Percentiles rank a stretch among this genome's conserved stretches.
phyloP scores from a whole-genome alignment of 2,113 vertebrate species.

The Gopherus flavomarginatus region DNA sequence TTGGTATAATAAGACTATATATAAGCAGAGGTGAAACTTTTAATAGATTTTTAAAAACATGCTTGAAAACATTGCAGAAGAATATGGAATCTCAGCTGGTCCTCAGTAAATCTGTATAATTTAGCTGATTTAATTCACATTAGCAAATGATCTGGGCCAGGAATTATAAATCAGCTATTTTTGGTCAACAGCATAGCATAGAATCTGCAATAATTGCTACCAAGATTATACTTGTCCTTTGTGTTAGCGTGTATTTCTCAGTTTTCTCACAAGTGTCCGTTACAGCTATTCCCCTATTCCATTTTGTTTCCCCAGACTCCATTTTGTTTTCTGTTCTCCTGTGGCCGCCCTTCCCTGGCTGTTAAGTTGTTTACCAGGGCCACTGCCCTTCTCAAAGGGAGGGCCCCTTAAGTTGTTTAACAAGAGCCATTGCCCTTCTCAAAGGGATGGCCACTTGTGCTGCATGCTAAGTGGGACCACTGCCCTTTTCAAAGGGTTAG shows the following conservation, averaged over 20 bases:
- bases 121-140: neutral
- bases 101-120: neutral
- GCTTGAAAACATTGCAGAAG: neutral
- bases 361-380: too few species aligned
- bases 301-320: too few species aligned
- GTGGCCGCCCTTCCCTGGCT: too few species aligned
- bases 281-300: too few species aligned
- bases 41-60: neutral
- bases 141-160: neutral
- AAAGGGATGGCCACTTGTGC: too few species aligned
- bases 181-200: neutral
- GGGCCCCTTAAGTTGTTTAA: too few species aligned
- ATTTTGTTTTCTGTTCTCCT: too few species aligned
- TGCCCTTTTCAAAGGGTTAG: too few species aligned
- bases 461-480: too few species aligned
- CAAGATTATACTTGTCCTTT: rapidly evolving
- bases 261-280: too few species aligned
- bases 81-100: neutral
- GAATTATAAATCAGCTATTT: neutral
- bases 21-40: neutral
- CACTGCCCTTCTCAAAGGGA: too few species aligned
- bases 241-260: neutral
- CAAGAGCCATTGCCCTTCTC: too few species aligned
- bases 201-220: neutral
- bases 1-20: neutral